These are phyloP conservation scores for Petrolisthes cinctipes DNA, from an alignment of 2,888 invertebrate genomes.

Conservation along the genomic window DNA sequence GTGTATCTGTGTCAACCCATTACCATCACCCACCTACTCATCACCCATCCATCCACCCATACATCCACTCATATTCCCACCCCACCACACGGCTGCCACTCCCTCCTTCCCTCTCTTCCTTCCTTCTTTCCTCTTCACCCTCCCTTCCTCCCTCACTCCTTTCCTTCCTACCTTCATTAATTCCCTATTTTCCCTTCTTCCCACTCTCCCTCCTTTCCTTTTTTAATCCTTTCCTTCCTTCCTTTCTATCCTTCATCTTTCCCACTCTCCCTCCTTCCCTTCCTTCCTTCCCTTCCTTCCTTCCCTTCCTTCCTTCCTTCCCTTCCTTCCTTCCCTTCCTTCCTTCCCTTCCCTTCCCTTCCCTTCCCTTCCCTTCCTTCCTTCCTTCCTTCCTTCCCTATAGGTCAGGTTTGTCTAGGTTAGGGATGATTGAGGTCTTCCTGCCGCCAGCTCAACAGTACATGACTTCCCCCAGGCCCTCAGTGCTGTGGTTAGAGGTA, in stretches of 20 bases:
- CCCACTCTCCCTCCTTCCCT: background rate
- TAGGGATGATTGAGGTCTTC: too few species aligned
- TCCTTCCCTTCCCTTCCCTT: constrained; percentile 18
- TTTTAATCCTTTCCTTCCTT: background rate
- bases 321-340: constrained; percentile 17
- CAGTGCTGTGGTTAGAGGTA: too few species aligned
- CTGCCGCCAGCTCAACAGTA: too few species aligned
- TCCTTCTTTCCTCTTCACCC: background rate
- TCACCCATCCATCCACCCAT: background rate
- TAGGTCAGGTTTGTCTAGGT: background rate
- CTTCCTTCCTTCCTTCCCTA: constrained; percentile 7
- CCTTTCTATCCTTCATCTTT: background rate
- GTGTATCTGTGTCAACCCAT: too few species aligned
- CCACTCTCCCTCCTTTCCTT: background rate
- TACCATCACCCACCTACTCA: background rate
- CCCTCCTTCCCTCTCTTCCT: background rate
- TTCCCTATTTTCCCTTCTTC: constrained; percentile 17
- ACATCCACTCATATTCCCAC: background rate
- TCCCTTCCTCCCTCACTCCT: background rate
- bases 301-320: background rate
- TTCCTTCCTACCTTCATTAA: background rate
- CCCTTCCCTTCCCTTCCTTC: background rate
- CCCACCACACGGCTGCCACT: background rate
- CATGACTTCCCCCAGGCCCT: too few species aligned
- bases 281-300: background rate